Evolutionary conservation across 2,888 invertebrate genomes (phyloP), one percentile per base, ranked within the genome.

Genomic region (Acanthoscelides obtectus): DNA sequence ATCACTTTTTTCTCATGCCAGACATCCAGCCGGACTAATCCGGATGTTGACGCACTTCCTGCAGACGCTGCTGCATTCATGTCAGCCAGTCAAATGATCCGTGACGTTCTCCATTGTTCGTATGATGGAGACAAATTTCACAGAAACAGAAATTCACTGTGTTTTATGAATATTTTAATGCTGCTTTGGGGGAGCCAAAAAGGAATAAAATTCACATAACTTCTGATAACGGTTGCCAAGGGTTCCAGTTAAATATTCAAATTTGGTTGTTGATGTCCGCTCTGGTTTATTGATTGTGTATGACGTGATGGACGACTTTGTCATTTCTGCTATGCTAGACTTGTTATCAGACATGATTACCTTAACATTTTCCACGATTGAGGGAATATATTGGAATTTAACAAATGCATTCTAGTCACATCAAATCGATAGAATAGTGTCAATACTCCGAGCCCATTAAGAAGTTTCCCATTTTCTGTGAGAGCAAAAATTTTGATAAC

Each of bases 11-110:
- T 78, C 77, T 77, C 75, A 75, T 72, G 17, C 45, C 12, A 45
- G 75, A 76, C 75, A 76, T 79, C 79, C 75, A 76, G 78, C 79
- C 78, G 79, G 72, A 45, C 45, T 45, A 45, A 45, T 45, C 69
- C 64, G 69, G 17, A n/a, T 73, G 78, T 77, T 80, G 80, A 80
- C 80, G 80, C 80, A 80, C 77, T 78, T 80, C 80, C 80, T 77
- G 76, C 72, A 78, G 73, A 73, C 70, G 73, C 70, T 73, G 75
- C 73, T 72, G 73, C 71, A 68, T 73, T 74, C 73, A 67, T 69
- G 70, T 22, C 70, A 22, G 69, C 22, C 69, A 22, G 69, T 72
- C 72, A 75, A 76, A 74, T 74, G 75, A 76, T 76, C 74, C 76
- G 75, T 77, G 73, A 77, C 76, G 74, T 73, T 76, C 73, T 76